Percentiles rank a stretch among this genome's conserved stretches.
Evolutionary conservation across 2,797 vertebrate species (phyloP).

Genomic region (Enteromius mattozi): DNA sequence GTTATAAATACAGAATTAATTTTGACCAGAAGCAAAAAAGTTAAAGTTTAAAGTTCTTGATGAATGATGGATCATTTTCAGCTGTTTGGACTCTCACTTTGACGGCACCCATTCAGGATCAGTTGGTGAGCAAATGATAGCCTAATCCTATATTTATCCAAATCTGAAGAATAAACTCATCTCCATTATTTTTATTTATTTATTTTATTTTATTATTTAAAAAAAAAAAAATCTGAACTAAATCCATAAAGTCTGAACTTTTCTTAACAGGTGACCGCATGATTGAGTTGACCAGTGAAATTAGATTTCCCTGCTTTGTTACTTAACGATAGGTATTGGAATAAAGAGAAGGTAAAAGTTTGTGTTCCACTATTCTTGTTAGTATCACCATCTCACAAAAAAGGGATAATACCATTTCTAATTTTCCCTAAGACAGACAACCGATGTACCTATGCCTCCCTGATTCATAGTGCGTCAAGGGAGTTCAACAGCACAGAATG

Average conservation of each 20-base stretch:
- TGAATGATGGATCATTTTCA: not conserved
- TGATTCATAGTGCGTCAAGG: conserved; percentile 29
- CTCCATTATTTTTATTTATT: not conserved
- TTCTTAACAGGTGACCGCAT: not conserved
- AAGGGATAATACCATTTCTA: not conserved
- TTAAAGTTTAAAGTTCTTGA: not conserved
- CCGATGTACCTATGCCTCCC: conserved; percentile 37
- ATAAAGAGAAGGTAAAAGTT: not conserved
- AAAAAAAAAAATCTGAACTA: not conserved
- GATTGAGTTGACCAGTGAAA: not conserved
- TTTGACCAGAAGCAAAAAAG: not conserved
- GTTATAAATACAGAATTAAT: not conserved
- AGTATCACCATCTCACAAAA: not conserved
- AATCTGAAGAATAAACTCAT: not conserved
- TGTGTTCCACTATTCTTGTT: not conserved
- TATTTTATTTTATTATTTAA: too few relatives aligned
- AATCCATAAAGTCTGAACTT: not conserved
- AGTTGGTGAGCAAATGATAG: not conserved
- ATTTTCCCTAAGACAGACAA: conserved; percentile 27
- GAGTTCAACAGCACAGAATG: conserved; percentile 39
- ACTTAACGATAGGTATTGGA: not conserved
- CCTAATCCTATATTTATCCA: not conserved
- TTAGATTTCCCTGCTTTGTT: not conserved
- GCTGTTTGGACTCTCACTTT: not conserved
- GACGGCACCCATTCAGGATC: not conserved